Percentiles rank a stretch among this genome's conserved stretches.
Conservation (phyloP, 2,888 invertebrate species). For the Drymonia ruficornis region DNA sequence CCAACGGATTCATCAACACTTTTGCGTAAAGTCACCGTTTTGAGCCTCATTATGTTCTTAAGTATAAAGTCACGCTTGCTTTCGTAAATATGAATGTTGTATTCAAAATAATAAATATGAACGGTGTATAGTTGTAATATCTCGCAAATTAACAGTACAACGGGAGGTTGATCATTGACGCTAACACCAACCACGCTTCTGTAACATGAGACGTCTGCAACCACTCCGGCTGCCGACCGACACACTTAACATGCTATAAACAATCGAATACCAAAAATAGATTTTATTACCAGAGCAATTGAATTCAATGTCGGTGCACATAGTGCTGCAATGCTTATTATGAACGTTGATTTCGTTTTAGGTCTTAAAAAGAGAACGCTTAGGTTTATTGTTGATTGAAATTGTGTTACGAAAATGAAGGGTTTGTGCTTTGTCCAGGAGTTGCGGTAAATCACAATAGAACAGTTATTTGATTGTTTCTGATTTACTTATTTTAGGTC, state of each 20-base stretch:
- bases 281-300: slow-evolving; percentile 74
- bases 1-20: too few species aligned
- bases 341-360: slow-evolving; percentile 49
- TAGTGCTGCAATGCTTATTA: slow-evolving; percentile 59
- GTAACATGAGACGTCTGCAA: slow-evolving; percentile 73
- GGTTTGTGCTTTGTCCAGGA: slow-evolving; percentile 49
- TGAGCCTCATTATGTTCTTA: too few species aligned
- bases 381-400: slow-evolving; percentile 53
- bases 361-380: slow-evolving; percentile 52
- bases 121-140: too few species aligned
- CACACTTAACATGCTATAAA: slow-evolving; percentile 70
- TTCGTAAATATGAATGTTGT: slow-evolving; percentile 32
- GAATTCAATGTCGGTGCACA: slow-evolving; percentile 72
- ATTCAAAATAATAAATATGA: too few species aligned
- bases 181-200: slow-evolving; percentile 64
- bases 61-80: slow-evolving; percentile 22
- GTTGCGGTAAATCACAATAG: slow-evolving; percentile 60
- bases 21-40: too few species aligned
- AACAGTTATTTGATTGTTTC: slow-evolving; percentile 47
- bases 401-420: slow-evolving; percentile 40
- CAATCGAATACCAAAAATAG: slow-evolving; percentile 73
- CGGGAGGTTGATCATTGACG: slow-evolving; percentile 62
- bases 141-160: slow-evolving; percentile 52
- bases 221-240: slow-evolving; percentile 56
- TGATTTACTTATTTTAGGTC: slow-evolving; percentile 32